A percentile compares a stretch with the other conserved stretches of the same genome.
Evolutionary conservation across 2,797 vertebrate genomes (phyloP).

Genomic region (Echiichthys vipera): DNA sequence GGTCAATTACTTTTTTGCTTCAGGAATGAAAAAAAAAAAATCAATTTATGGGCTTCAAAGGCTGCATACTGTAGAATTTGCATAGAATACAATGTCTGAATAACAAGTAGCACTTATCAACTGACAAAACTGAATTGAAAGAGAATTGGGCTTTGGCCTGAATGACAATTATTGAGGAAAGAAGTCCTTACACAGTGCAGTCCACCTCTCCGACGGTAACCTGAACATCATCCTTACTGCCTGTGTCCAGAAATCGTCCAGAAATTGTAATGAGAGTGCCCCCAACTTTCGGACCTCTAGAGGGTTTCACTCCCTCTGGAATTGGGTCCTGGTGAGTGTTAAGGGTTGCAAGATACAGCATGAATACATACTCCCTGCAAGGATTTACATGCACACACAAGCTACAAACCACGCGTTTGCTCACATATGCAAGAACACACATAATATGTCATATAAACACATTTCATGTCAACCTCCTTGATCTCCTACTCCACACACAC

Average conservation of each 20-base stretch:
- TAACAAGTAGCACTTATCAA: constrained; percentile 64
- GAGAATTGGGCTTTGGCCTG: constrained; percentile 38
- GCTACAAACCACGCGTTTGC: not conserved
- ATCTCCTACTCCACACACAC: constrained; percentile 2
- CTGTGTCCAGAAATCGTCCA: constrained; percentile 88
- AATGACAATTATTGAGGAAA: constrained; percentile 54
- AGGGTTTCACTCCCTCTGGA: constrained; percentile 74
- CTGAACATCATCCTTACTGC: constrained; percentile 89
- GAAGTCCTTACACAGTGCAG: constrained; percentile 91
- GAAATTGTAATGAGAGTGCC: constrained; percentile 92
- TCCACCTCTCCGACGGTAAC: constrained; percentile 86
- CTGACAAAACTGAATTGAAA: constrained; percentile 43
- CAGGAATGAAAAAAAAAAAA: constrained; percentile 42
- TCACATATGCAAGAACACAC: constrained; percentile 9
- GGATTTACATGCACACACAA: constrained; percentile 29
- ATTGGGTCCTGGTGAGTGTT: constrained; percentile 84
- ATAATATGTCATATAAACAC: constrained; percentile 34
- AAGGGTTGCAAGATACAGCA: constrained; percentile 7
- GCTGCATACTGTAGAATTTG: constrained; percentile 52
- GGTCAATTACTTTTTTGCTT: constrained; percentile 58
- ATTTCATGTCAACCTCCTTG: constrained; percentile 28
- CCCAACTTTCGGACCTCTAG: constrained; percentile 86
- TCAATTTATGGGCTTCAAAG: constrained; percentile 61
- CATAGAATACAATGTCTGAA: constrained; percentile 61
- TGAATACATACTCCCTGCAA: constrained; percentile 31